Base-by-base conservation (phyloP, 2,797 vertebrate species). In the Phataginus tricuspis region DNA sequence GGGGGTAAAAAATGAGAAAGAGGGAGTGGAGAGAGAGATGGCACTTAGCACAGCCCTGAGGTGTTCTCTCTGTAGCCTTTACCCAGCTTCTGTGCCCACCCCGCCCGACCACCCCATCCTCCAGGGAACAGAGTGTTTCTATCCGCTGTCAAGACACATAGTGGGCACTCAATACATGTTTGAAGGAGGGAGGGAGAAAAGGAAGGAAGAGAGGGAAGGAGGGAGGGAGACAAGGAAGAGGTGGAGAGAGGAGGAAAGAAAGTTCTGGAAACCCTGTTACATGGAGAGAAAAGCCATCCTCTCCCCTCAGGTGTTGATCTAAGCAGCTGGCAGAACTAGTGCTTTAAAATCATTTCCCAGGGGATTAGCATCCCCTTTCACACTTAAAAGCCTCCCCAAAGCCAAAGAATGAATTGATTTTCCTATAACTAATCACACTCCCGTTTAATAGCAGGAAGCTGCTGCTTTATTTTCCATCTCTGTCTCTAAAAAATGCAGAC, bases 361-460 rank as follows among this genome's bases (percentile, higher is more conserved):
- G 86, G 96, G 92, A 98, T 98, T 97, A 98, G 96, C 92, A 96
- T 91, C 97, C 96, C 96, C 97, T 98, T 93, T 96, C 97, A 97
- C 96, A 95, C 96, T 98, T 97, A 98, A 98, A 98, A 98, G 96
- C 94, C 69, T 96, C 95, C 96, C 93, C 98, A 90, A 92, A 98
- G 92, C 89, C 93, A 92, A 69, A 94, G 97, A 97, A 96, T 80
- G 86, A 96, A 98, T 98, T 93, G 97, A 97, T 98, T 98, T 98
- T 97, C 86, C 97, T 96, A 86, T 96, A 98, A 98, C 97, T 97
- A 98, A 98, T 98, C 96, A 94, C 91, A 97, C 57, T 95, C 49
- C 19, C 3, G 0, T 91, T 96, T 97, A 97, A 98, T 95, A 97
- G 97, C 94, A 94, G 96, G 86, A 98, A 97, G 71, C 83, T 19